These are phyloP conservation scores for Chrysolina haemoptera DNA, from an alignment of 2,888 invertebrate genomes.

Conservation along the genomic window DNA sequence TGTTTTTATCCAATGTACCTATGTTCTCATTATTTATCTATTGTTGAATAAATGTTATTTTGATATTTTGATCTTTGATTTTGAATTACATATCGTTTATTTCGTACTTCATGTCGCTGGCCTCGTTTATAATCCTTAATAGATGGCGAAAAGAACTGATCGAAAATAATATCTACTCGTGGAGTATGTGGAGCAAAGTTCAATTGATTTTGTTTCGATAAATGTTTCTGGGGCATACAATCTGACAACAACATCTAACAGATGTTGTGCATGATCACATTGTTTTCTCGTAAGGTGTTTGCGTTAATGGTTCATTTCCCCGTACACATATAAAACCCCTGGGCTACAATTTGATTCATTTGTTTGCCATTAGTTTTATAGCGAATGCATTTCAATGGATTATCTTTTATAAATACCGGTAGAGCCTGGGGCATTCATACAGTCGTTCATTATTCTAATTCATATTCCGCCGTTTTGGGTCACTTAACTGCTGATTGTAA, in stretches of 20 bases:
- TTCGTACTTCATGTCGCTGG: too few relatives aligned
- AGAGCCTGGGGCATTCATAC: constrained; percentile 7
- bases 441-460: constrained; percentile 30
- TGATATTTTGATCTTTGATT: too few relatives aligned
- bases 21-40: too few relatives aligned
- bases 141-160: too few relatives aligned
- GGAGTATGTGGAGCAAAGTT: too few relatives aligned
- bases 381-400: constrained; percentile 17
- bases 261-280: background rate
- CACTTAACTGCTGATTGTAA: constrained; percentile 23
- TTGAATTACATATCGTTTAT: too few relatives aligned
- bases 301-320: background rate
- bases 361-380: constrained; percentile 25
- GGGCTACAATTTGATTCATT: constrained; percentile 28
- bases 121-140: too few relatives aligned
- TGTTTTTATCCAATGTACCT: too few relatives aligned
- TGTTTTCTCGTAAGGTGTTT: background rate
- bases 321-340: constrained; percentile 1
- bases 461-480: constrained; percentile 24
- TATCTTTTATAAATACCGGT: constrained; percentile 18
- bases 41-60: too few relatives aligned
- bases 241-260: background rate
- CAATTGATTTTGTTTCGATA: too few relatives aligned
- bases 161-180: too few relatives aligned
- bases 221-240: too few relatives aligned